Evolutionary conservation across 1,140 invertebrate species (phyloP), one percentile per base, ranked within the genome.

Genomic region (Elysia chlorotica): DNA sequence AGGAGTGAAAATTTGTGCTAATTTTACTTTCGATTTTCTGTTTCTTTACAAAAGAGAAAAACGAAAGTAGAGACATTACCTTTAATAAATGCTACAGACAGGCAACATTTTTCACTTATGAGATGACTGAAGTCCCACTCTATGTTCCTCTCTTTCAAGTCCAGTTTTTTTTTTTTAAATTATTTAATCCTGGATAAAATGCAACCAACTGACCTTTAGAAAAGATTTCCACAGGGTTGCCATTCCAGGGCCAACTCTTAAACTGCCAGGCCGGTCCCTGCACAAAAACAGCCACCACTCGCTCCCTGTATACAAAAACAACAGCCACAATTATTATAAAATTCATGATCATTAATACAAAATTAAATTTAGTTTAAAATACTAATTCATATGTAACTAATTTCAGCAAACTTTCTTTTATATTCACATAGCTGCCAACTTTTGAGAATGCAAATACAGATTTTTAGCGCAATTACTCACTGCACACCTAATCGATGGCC

Each of bases 211-310:
- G 89, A 97, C 96, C 95, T 91, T 95, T 96, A 74, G 96, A 92
- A 87, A 99, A 99, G 71, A 99, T 99, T 84, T 99, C 96, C 4
- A 97, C 95, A 5, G 98, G 98, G 88, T 98, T 99, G 3, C 96
- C 95, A 85, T 96, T 94, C 92, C 96, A 99, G 0, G 97, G 98
- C 96, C 98, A 99, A 1, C 96, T 96, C 89, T 99, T 99, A 88
- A 99, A 99, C 88, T 99, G 98, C 98, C 98, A 99, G 0, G 96
- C 95, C 2, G 97, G 97, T 0, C 98, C 98, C 91, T 98, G 96
- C 0, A 99, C 98, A 88, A 99, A 99, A 0, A 99, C 98, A 2
- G 96, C 98, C 0, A 99, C 97, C 1, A 99, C 97, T 61, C 98
- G 90, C 73, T 98, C 96, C 88, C 87, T 88, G 79, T 25, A 80